Percentiles rank a stretch among this genome's conserved stretches.
Conservation (phyloP, 2,113 vertebrate species). For the Dasyurus viverrinus region DNA sequence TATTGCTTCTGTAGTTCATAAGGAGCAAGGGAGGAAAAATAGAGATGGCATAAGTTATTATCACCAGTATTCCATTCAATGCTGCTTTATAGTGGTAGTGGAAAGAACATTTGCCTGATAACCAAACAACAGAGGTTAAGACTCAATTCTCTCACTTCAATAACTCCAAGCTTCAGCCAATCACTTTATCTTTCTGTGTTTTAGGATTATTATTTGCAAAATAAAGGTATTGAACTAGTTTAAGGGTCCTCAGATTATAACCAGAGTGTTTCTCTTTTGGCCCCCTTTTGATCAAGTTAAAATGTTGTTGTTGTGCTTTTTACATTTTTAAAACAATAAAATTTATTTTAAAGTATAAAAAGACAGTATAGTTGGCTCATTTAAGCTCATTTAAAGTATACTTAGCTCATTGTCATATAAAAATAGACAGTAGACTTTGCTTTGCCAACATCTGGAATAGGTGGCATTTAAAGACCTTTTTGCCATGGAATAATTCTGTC, state of each 20-base stretch:
- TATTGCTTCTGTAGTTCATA: not conserved
- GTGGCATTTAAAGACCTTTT: not conserved
- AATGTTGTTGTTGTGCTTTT: not conserved
- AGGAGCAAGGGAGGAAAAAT: not conserved
- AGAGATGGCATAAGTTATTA: not conserved
- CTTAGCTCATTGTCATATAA: not conserved
- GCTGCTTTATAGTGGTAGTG: not conserved
- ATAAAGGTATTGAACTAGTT: not conserved
- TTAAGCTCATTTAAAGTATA: too few relatives aligned
- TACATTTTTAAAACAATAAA: not conserved
- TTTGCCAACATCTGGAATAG: not conserved
- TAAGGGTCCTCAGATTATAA: not conserved
- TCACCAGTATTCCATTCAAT: not conserved
- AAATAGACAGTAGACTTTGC: not conserved
- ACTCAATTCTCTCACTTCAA: not conserved
- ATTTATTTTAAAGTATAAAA: not conserved
- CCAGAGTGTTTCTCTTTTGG: not conserved
- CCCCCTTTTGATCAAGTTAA: not conserved
- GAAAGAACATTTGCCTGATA: not conserved
- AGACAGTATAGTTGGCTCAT: not conserved
- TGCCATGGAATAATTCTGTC: not conserved
- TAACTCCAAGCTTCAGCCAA: not conserved
- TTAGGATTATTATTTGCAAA: not conserved
- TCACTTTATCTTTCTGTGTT: not conserved
- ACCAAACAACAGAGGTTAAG: not conserved